phyloP scores from a whole-genome alignment of 1,140 invertebrate species.

The Tetragnatha versicolor region DNA sequence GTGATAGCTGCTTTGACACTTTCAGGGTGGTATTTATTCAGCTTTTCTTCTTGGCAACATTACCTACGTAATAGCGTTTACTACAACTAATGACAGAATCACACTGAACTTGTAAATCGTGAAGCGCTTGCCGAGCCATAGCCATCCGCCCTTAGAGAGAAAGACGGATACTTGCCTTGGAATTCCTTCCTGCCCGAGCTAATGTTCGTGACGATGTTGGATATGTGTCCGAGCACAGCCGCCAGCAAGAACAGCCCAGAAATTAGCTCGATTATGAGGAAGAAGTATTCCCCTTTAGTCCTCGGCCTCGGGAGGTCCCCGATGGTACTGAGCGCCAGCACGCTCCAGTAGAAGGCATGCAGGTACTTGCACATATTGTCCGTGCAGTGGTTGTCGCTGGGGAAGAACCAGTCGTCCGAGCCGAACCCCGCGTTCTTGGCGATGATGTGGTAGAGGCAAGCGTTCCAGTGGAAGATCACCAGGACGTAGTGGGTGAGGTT shows the following conservation, averaged over 20 bases:
- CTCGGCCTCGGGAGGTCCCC: conserved; percentile 71
- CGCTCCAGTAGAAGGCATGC: conserved; percentile 98
- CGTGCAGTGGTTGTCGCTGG: conserved; percentile 67
- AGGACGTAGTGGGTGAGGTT: conserved; percentile 94
- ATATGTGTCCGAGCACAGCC: conserved; percentile 89
- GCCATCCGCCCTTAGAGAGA: too few species aligned
- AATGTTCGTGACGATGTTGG: conserved; percentile 93
- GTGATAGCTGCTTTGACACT: too few species aligned
- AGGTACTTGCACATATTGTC: conserved; percentile 93
- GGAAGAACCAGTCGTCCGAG: conserved; percentile 82
- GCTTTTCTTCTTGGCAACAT: too few species aligned
- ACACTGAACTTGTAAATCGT: too few species aligned
- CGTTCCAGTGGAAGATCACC: conserved; percentile 99
- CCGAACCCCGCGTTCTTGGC: conserved; percentile 92
- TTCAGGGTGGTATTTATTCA: too few species aligned
- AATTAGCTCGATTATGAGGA: conserved; percentile 86
- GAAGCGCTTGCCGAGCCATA: too few species aligned
- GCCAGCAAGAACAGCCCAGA: conserved; percentile 90
- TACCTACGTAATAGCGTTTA: too few species aligned
- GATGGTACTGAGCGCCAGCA: conserved; percentile 91
- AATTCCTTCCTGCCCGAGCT: conserved; percentile 92
- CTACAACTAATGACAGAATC: too few species aligned
- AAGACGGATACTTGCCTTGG: conserved; percentile 84
- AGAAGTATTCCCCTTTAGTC: conserved; percentile 89
- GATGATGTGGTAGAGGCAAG: conserved; percentile 95